Conservation (phyloP, 2,113 vertebrate genomes). For the Calyptommatus sinebrachiatus region DNA sequence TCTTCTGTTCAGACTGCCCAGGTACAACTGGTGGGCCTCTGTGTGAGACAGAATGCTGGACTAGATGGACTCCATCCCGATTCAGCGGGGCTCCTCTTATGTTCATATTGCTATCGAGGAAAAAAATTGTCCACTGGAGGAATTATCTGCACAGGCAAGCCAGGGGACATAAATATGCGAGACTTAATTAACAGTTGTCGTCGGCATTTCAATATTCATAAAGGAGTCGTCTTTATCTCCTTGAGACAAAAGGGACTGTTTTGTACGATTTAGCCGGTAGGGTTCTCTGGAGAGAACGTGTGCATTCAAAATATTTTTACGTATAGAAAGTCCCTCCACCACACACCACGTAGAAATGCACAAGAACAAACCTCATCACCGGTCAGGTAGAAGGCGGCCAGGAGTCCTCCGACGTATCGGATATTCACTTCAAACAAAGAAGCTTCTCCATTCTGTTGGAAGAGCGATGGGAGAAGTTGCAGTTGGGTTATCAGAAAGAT, state of each 20-base stretch:
- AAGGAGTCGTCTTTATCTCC: conserved; percentile 17
- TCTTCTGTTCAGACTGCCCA: no score
- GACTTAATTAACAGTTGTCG: conserved; percentile 56
- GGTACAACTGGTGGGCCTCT: no score
- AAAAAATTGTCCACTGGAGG: conserved; percentile 44
- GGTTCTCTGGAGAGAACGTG: background rate
- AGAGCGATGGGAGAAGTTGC: conserved; percentile 1
- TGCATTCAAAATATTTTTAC: background rate
- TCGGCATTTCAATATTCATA: conserved; percentile 34
- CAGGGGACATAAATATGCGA: conserved; percentile 49
- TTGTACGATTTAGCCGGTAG: background rate
- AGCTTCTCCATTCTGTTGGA: conserved; percentile 88
- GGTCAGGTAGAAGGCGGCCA: conserved; percentile 87
- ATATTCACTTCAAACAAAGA: conserved; percentile 99
- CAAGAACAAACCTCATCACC: conserved; percentile 89
- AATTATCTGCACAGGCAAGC: conserved; percentile 45
- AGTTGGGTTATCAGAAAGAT: background rate
- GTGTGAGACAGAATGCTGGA: no score
- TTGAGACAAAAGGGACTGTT: conserved; percentile 4
- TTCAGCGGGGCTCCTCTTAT: no score
- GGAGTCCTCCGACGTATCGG: conserved; percentile 91
- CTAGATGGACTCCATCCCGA: no score
- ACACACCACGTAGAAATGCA: background rate
- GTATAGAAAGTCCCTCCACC: conserved; percentile 27
- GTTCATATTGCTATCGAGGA: background rate